phyloP scores from a whole-genome alignment of 2,888 invertebrate genomes.

The Dorcus parallelipipedus region DNA sequence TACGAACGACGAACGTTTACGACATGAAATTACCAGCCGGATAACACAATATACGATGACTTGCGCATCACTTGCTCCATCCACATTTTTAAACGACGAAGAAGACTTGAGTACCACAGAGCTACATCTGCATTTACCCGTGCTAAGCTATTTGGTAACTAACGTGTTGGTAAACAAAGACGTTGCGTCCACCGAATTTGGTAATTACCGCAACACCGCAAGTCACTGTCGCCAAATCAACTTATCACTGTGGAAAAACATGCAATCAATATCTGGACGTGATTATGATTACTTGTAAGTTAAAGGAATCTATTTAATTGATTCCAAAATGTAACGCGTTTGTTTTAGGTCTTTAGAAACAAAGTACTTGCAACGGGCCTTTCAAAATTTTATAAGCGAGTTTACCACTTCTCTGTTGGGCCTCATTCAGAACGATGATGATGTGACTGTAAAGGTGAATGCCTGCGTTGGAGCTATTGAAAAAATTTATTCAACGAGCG shows the following conservation, averaged over 20 bases:
- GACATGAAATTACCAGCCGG: slow-evolving; percentile 36
- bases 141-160: slow-evolving; percentile 21
- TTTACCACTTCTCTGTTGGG: slow-evolving; percentile 9
- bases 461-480: not conserved
- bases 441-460: not conserved
- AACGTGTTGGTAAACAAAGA: slow-evolving; percentile 43
- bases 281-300: slow-evolving; percentile 44
- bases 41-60: slow-evolving; percentile 34
- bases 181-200: slow-evolving; percentile 48
- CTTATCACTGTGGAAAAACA: slow-evolving; percentile 61
- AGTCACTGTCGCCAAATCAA: slow-evolving; percentile 52
- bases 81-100: slow-evolving; percentile 21
- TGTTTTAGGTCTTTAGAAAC: slow-evolving; percentile 1
- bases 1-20: slow-evolving; percentile 30
- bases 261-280: slow-evolving; percentile 51
- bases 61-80: slow-evolving; percentile 29
- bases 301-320: slow-evolving; percentile 1
- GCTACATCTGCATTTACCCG: slow-evolving; percentile 19
- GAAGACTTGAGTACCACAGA: not conserved
- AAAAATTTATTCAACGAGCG: not conserved
- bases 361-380: slow-evolving; percentile 4
- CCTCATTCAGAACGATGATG: not conserved
- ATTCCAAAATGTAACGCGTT: not conserved
- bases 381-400: slow-evolving; percentile 5
- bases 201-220: slow-evolving; percentile 52